Evolutionary conservation across 2,797 vertebrate genomes (phyloP), one percentile per base, ranked within the genome.

Genomic region (Oreortyx pictus): DNA sequence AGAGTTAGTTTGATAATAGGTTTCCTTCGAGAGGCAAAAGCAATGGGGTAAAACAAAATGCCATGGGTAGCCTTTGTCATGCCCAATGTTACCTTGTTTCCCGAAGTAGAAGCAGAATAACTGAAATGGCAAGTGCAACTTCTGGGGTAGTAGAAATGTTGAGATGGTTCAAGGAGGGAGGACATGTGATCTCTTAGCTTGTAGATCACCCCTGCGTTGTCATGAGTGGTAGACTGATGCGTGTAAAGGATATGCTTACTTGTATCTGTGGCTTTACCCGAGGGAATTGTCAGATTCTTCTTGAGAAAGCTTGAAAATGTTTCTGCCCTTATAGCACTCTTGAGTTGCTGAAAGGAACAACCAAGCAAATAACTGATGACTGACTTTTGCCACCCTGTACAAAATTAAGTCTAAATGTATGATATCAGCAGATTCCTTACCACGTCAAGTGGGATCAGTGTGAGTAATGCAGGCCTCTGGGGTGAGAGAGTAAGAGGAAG

Each of bases 281-380:
- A 94, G 86, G 80, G 80, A 86, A 19, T 82, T 95, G 95, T 94
- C 94, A 96, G 88, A 91, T 94, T 90, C 76, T 91, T 85, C 75
- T 87, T 92, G 91, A 96, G 92, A 96, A 96, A 94, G 71, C 88
- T 90, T 95, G 83, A 96, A 94, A 92, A 90, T 77, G 11, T 89
- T 94, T 92, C 83, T 96, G 86, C 65, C 7, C 86, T 95, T 90
- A 86, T 87, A 65, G 88, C 77, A 82, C 61, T 93, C 81, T 73
- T 86, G 89, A 88, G 88, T 91, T 90, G 89, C 89, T 95, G 89
- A 90, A 96, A 94, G 94, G 67, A 93, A 83, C 71, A 91, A 71
- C 60, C 31, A 78, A 87, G 86, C 83, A 96, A 96, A 94, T 91
- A 94, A 88, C 83, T 87, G 86, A 76, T 96, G 91, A 93, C 86